Evolutionary conservation across 2,888 invertebrate genomes (phyloP), one percentile per base, ranked within the genome.

Genomic region (Ecliptopera silaceata): DNA sequence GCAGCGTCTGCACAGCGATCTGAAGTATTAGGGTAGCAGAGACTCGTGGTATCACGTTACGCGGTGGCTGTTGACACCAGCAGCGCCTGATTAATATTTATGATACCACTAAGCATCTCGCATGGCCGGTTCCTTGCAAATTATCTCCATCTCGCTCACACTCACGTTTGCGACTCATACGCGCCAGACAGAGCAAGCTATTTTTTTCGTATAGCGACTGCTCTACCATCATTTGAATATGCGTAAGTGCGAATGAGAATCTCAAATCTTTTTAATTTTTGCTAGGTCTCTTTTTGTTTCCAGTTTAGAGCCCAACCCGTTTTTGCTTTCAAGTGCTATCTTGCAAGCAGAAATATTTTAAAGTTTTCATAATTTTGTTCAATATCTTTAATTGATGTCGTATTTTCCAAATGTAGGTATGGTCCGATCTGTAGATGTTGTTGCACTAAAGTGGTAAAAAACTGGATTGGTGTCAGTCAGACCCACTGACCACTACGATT

Each of bases 61-160:
- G 89, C 88, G 85, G 89, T 90, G 91, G 91, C 91, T 90, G 91
- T 91, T 90, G 91, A 91, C 91, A 90, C 91, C 91, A 90, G 86
- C 91, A 90, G 86, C 82, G 91, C 88, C 89, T 91, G 91, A 91
- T 91, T 91, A 91, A 91, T 91, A 91, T 91, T 91, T 91, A 91
- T 91, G 91, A 91, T 91, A 89, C 86, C 86, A 80, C 86, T 84
- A 88, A 89, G 87, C 88, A 91, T 91, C 91, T 91, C 88, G 91
- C 85, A 89, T 88, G 91, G 90, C 88, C 88, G 87, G 89, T 88
- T 89, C 76, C 84, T 81, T 80, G 89, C 89, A 82, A 89, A 88
- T 88, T 80, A 80, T 74, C 77, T 76, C 79, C 72, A 65, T 88
- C 88, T 73, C 75, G 66, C 82, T 90, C 82, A 67, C 83, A 74